A percentile compares a stretch with the other conserved stretches of the same genome.
phyloP scores from a whole-genome alignment of 2,888 invertebrate species.

The Drosophila stalkeri region DNA sequence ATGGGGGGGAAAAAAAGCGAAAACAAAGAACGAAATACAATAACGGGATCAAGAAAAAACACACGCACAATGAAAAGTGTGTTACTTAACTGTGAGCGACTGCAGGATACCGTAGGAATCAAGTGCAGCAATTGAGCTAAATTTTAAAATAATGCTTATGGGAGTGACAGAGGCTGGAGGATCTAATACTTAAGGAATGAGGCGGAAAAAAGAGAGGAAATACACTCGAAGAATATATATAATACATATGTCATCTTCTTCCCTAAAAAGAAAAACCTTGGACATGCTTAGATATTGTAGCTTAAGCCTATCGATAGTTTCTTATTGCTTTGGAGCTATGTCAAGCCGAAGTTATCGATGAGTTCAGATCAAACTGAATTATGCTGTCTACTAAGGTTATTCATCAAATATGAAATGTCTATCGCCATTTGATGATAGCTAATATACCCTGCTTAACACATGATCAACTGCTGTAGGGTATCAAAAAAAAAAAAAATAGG shows the following conservation, averaged over 20 bases:
- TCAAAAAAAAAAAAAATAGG: constrained; percentile 7
- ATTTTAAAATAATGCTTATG: no score
- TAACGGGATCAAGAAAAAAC: background rate
- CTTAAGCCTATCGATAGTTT: background rate
- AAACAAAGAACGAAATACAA: constrained; percentile 21
- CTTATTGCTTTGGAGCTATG: background rate
- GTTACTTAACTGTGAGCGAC: background rate
- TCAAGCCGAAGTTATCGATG: background rate
- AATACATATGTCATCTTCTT: no score
- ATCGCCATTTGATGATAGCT: background rate
- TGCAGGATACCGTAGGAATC: background rate
- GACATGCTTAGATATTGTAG: background rate
- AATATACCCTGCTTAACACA: background rate
- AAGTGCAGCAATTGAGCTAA: background rate
- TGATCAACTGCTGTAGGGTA: background rate
- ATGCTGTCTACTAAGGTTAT: no score
- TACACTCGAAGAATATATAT: no score
- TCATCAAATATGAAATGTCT: no score
- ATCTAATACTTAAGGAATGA: no score
- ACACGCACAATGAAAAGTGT: background rate
- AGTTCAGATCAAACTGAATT: no score
- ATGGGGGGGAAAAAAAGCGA: background rate
- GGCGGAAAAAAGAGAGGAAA: no score
- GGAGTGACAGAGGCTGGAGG: no score
- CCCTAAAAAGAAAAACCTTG: no score